Conservation (phyloP, 2,797 vertebrate genomes). For the Girardinus metallicus region DNA sequence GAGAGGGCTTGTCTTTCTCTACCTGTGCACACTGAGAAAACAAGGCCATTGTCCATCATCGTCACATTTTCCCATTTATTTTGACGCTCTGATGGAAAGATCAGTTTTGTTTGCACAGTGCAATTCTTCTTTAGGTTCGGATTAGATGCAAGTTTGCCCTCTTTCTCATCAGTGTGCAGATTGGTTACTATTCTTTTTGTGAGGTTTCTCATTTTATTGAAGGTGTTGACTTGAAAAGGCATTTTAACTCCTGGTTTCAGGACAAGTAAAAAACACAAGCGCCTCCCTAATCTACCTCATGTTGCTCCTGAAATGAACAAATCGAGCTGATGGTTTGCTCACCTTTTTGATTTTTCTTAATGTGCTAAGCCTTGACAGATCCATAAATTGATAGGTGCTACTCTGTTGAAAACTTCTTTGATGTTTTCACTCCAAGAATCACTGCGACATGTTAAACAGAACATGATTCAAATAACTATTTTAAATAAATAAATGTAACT, state of each 20-base stretch:
- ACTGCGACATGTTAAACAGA: background rate
- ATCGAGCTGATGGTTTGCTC: background rate
- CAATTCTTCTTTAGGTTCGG: background rate
- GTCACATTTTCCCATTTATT: background rate
- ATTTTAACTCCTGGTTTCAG: background rate
- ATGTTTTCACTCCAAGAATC: background rate
- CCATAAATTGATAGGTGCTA: too few species aligned
- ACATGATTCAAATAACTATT: background rate
- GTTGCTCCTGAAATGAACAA: too few species aligned
- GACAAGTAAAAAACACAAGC: background rate
- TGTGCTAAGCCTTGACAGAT: too few species aligned
- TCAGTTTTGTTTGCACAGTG: conserved; percentile 2
- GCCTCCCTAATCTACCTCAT: background rate
- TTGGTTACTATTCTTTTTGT: background rate
- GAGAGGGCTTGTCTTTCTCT: conserved; percentile 66
- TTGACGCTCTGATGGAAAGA: conserved; percentile 3
- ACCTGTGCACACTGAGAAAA: conserved; percentile 38
- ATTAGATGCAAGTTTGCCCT: background rate
- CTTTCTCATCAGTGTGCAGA: background rate
- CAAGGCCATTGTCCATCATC: conserved; percentile 53
- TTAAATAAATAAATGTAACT: background rate
- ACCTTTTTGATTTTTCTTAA: background rate
- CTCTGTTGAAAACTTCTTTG: background rate
- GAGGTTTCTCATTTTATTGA: background rate
- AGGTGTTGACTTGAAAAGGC: background rate